These are phyloP conservation scores for Carcina quercana DNA, from an alignment of 2,888 invertebrate genomes.

Conservation along the genomic window DNA sequence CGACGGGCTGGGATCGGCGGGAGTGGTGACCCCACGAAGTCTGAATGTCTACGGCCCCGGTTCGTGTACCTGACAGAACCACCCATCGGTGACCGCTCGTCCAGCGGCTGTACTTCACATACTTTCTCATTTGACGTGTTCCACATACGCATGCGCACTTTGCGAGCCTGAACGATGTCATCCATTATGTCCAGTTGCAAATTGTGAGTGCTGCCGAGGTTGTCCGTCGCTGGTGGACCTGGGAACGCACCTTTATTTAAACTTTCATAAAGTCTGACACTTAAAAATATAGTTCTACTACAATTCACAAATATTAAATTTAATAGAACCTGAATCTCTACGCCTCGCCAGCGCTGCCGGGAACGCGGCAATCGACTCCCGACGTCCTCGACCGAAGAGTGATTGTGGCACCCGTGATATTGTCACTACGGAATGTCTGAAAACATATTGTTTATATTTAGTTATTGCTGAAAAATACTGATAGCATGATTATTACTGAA, in stretches of 20 bases:
- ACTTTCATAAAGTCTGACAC: no score
- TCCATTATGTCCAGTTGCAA: constrained; percentile 92
- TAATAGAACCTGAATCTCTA: constrained; percentile 54
- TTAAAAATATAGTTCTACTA: no score
- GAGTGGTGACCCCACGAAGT: constrained; percentile 77
- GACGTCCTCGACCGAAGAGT: constrained; percentile 83
- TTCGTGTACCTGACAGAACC: constrained; percentile 76
- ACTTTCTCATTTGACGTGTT: constrained; percentile 86
- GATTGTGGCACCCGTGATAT: constrained; percentile 87
- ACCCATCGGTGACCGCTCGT: constrained; percentile 75
- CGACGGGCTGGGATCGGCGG: constrained; percentile 77
- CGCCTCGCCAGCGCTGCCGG: constrained; percentile 73
- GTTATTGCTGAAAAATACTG: neutral
- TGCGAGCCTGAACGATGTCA: constrained; percentile 87
- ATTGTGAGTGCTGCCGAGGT: constrained; percentile 85
- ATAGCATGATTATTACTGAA: neutral
- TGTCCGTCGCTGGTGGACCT: constrained; percentile 83
- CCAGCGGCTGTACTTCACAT: constrained; percentile 87
- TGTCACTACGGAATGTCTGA: constrained; percentile 88
- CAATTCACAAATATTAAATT: constrained; percentile 39
- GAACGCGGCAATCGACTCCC: constrained; percentile 88
- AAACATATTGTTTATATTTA: no score
- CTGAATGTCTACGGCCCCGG: constrained; percentile 81
- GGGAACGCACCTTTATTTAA: constrained; percentile 18
- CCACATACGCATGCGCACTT: constrained; percentile 89